A percentile compares a stretch with the other conserved stretches of the same genome.
These are phyloP conservation scores for Temnothorax longispinosus DNA, from an alignment of 1,140 invertebrate genomes.

Conservation along the genomic window DNA sequence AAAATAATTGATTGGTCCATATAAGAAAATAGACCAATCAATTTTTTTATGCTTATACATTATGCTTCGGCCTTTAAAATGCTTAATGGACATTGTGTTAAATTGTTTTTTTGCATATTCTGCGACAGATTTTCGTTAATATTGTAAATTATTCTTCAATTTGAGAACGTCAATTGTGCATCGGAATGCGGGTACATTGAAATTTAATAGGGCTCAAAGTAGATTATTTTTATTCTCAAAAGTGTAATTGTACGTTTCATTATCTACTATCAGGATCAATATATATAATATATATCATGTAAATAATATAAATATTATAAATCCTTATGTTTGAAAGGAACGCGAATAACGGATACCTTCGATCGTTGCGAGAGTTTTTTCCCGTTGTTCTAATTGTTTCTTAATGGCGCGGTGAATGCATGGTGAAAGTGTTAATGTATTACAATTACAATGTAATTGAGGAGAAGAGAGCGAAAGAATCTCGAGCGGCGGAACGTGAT, in stretches of 20 bases:
- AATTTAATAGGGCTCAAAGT: neutral
- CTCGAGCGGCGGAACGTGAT: neutral
- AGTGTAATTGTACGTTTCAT: neutral
- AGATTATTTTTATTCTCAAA: neutral
- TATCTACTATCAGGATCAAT: neutral
- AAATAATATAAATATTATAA: neutral
- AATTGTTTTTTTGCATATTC: neutral
- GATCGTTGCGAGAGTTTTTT: conserved; percentile 18
- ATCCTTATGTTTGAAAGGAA: neutral
- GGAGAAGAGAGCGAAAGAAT: conserved; percentile 20
- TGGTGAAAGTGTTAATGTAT: conserved; percentile 19
- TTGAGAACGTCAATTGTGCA: neutral
- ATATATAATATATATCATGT: neutral
- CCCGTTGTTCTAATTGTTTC: conserved; percentile 14
- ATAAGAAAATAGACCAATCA: too few relatives aligned
- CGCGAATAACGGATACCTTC: neutral
- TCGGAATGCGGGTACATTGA: neutral
- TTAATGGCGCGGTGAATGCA: neutral
- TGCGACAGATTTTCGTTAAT: neutral
- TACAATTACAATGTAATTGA: neutral
- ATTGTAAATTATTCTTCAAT: neutral
- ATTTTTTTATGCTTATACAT: too few relatives aligned
- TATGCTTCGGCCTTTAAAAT: neutral
- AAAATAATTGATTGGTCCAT: too few relatives aligned
- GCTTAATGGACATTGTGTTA: neutral